Base-by-base conservation (phyloP, 2,888 invertebrate genomes). In the Pristionchus japonicus region DNA sequence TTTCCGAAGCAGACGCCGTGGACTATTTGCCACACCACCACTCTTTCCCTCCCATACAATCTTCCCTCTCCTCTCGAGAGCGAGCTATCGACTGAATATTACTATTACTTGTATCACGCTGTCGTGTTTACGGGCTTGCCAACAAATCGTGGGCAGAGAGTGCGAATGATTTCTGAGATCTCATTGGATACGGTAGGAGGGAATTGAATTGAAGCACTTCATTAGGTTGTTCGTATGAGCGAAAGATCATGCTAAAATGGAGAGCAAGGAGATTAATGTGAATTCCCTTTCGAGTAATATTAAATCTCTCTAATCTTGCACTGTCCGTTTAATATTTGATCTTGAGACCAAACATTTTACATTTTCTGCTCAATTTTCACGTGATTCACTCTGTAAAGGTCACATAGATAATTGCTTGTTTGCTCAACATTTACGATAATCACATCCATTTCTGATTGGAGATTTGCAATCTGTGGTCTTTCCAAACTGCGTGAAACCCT, bases 21-120 rank as follows among this genome's bases (percentile, higher is more conserved):
- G 52, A 83, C 82, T 83, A 83, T 83, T 83, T 83, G 82, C 82
- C 82, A 83, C 82, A 83, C 52, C 43, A 43, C 43, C 80, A 40
- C 82, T 83, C 82, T 83, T 83, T 57, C 82, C 52, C 49, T 40
- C 52, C 49, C 85, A 85, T 85, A 85, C 85, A 82, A 82, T 52
- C 52, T 34, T 82, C 82, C 34, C 52, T 52, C 52, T n/a, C 52
- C 37, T 34, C 52, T 31, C 47, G 43, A 49, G 47, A 49, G 82
- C 49, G 47, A 49, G 82, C 49, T 82, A 49, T 82, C 82, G 52
- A 82, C 52, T 52, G 70, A 37, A 70, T 77, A 77, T 47, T 47
- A 77, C 77, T 77, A 77, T 77, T 77, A 77, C 77, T 77, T 77
- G 43, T 77, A 40, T 27, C 43, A 23, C 77, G 7, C 43, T 15